Base-by-base conservation (phyloP, 2,888 invertebrate genomes). In the Pheosia tremula region DNA sequence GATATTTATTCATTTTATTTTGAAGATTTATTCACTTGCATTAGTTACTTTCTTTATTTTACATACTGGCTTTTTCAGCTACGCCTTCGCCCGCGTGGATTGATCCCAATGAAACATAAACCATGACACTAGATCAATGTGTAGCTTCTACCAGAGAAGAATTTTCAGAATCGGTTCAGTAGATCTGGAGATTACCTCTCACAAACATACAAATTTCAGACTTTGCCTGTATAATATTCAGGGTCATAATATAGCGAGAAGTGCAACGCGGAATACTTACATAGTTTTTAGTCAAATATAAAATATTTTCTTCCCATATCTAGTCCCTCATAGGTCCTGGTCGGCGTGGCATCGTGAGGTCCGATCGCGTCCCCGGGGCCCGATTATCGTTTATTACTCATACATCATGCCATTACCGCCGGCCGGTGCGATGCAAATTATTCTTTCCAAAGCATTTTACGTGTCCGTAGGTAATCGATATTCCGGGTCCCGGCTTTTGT, bases 311-410 rank as follows among this genome's bases (percentile, higher is more conserved):
- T 11, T n/a, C 5, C n/a, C 47, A n/a, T n/a, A 47, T n/a, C 47
- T 47, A 47, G 47, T 47, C 9, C 47, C 2, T n/a, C 10, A 10
- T 47, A 47, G n/a, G 4, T 45, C 11, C 24, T n/a, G 38, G 64
- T 61, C 67, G 52, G 67, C 67, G 67, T 64, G 68, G 36, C 56
- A 41, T 56, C 72, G 62, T 69, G 69, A 67, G 70, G 66, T 64
- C 77, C 69, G 74, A 75, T 73, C 68, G 68, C 71, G 81, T 84
- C 89, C 86, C 81, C 78, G 62, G 82, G 88, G 87, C 79, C 71
- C 79, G 87, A 86, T 88, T 88, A 89, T 84, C 82, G 83, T 83
- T 86, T 84, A 88, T 88, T 88, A 86, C 85, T 69, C 79, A 80
- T 83, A 79, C 83, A 80, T 84, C 84, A 77, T 79, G 80, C 78